Percentiles rank a stretch among this genome's conserved stretches.
Conservation (phyloP, 2,113 vertebrate species). For the Cinclus mexicanus region DNA sequence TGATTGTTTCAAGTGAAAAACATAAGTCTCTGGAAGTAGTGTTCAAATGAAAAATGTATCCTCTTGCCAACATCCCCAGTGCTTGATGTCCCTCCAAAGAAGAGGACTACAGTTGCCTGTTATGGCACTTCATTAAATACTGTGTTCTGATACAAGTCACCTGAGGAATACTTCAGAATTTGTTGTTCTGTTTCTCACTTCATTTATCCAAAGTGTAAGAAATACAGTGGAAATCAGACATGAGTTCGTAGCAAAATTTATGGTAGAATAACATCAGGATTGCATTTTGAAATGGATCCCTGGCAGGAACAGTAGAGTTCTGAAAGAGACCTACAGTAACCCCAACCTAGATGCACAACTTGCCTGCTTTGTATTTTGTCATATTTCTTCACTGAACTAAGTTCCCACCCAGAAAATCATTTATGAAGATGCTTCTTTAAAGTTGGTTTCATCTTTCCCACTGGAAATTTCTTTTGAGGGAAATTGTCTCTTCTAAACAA, state of each 20-base stretch:
- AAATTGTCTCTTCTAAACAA: not conserved
- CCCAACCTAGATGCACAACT: not conserved
- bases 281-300: not conserved
- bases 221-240: not conserved
- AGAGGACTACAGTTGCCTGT: not conserved
- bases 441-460: not conserved
- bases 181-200: not conserved
- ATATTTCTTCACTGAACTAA: not conserved
- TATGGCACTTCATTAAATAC: not conserved
- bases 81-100: conserved; percentile 2
- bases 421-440: not conserved
- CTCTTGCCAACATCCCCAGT: not conserved
- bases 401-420: not conserved
- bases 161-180: not conserved
- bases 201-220: not conserved
- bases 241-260: not conserved
- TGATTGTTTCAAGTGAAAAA: conserved; percentile 15
- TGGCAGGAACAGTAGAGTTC: not conserved
- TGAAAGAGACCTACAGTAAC: not conserved
- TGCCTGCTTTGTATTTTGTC: not conserved
- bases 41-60: not conserved
- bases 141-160: not conserved
- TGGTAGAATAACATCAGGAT: not conserved
- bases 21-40: not conserved
- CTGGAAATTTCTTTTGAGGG: not conserved